Evolutionary conservation across 2,888 invertebrate species (phyloP), one percentile per base, ranked within the genome.

Genomic region (Drosophila macrospina): DNA sequence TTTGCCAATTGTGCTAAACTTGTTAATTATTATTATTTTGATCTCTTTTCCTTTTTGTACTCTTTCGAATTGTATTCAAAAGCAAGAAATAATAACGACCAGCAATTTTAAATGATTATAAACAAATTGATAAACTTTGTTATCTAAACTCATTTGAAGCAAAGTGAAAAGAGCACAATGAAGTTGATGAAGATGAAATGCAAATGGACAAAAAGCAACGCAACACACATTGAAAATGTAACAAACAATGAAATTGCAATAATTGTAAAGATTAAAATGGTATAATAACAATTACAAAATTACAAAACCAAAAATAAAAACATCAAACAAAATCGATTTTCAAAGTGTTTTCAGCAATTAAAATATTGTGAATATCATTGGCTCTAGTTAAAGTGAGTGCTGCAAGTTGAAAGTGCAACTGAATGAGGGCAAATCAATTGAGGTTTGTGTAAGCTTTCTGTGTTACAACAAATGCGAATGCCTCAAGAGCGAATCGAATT

Each of bases 211-310:
- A 57, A 39, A 42, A 7, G 41, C 64, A 88, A 88, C 62, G 74
- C 76, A 81, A 81, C 56, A 44, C 28, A 52, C 88, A 86, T 81
- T 88, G 80, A 75, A 65, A 83, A 82, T 88, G 81, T 88, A 88
- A 69, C 64, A 61, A 78, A 74, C 74, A 67, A 74, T 78, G 72
- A 86, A 86, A 74, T 52, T 60, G 70, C 80, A 81, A 69, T 64
- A 78, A 81, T 66, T 74, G 65, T 81, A 56, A 74, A 54, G 55
- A 59, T 42, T 60, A 69, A 65, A 71, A 80, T 44, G 37, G 42
- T 69, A 75, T 78, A 74, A 74, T 54, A 77, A 74, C 41, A 66
- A 67, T 41, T 52, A 60, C 28, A 36, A 61, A 67, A 67, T 60
- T 54, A 51, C n/a, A 64, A 63, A 28, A 28, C 20, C 20, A 20